Evolutionary conservation across 2,888 invertebrate genomes (phyloP), one percentile per base, ranked within the genome.

Genomic region (Epiblema foenella): DNA sequence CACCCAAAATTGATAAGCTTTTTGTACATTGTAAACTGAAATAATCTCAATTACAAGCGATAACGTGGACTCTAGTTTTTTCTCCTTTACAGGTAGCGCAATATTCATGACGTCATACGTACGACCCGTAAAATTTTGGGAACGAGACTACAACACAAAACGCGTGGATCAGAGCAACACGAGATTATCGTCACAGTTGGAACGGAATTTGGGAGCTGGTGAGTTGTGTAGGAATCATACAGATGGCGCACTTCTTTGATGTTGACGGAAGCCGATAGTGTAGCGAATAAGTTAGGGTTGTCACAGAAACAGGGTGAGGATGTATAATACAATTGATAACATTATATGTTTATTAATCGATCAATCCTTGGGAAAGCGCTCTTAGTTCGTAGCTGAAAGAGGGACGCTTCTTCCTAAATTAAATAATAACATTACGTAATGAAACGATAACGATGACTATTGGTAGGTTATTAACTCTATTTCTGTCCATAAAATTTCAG

Each of bases 121-220:
- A n/a, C 95, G 99, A 0, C 99, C 99, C 0, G 96, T 99, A 1
- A 99, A 99, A 91, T 99, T 99, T 89, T 99, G 99, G 99, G 99
- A 99, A 88, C 95, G 98, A 54, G 99, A 99, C 86, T 99, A 99
- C 89, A 99, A 99, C 85, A 99, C 99, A 0, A 96, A 98, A 74
- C 94, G 99, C 76, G 98, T 99, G 3, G 99, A 99, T 85, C 98
- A 99, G 89, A 98, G 98, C 66, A 99, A 99, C 86, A 99, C 99
- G 0, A 95, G 99, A 20, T 95, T 99, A 42, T 97, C 98, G 0
- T 98, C 98, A 18, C 99, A 99, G 85, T 90, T 99, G 60, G 99
- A 99, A 77, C 95, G 99, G 59, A 99, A 99, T 87, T 94, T 98
- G 57, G 96, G 98, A 20, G 90, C 94, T 51, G 94, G 94, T 93